Conservation (phyloP, 2,113 vertebrate species). For the Canis aureus region DNA sequence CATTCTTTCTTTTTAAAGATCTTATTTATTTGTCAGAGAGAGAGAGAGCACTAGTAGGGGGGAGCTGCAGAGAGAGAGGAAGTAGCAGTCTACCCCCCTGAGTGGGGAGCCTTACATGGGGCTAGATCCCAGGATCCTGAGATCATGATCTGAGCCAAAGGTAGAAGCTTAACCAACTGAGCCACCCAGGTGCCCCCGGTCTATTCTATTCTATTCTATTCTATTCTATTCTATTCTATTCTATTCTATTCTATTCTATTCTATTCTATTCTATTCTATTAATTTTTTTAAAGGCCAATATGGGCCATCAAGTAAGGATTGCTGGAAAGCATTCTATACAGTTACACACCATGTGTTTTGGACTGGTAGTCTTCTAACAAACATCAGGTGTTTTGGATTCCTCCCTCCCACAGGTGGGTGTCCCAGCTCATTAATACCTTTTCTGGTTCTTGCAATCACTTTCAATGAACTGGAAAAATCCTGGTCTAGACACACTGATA, state of each 20-base stretch:
- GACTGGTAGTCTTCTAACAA: neutral
- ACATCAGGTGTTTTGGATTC: neutral
- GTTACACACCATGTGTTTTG: neutral
- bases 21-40: no score
- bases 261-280: neutral
- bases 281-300: neutral
- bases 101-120: no score
- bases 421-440: neutral
- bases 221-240: neutral
- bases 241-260: no score
- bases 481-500: neutral
- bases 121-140: no score
- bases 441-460: neutral
- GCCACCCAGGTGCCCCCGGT: no score
- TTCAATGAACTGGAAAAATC: neutral
- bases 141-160: no score
- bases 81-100: no score
- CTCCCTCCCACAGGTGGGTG: neutral
- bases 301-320: neutral
- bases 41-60: no score
- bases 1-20: neutral
- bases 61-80: no score
- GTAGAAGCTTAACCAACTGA: no score
- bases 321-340: neutral
- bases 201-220: no score